These are phyloP conservation scores for Bombus confusus DNA, from an alignment of 1,140 invertebrate species.

Conservation along the genomic window DNA sequence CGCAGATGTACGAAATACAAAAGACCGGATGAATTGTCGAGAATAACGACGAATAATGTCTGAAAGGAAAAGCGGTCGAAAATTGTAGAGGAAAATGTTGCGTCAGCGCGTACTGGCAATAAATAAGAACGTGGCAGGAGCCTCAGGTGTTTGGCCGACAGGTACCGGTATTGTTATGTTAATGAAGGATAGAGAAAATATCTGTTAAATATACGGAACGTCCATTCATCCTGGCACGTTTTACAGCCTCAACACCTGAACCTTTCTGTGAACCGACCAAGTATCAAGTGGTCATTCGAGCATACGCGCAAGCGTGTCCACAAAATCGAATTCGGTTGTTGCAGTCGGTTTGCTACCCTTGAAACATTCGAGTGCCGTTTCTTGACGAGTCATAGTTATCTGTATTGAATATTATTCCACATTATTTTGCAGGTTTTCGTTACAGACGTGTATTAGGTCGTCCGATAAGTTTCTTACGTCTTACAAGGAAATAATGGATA, in stretches of 20 bases:
- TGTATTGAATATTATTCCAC: too few species aligned
- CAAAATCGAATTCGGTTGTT: background rate
- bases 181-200: slow-evolving; percentile 74
- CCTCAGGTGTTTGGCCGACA: slow-evolving; percentile 66
- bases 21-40: background rate
- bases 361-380: background rate
- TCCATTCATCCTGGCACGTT: slow-evolving; percentile 76
- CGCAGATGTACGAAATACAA: background rate
- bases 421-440: too few species aligned
- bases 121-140: slow-evolving; percentile 67
- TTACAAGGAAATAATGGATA: too few species aligned
- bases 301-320: slow-evolving; percentile 11
- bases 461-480: too few species aligned
- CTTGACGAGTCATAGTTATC: background rate
- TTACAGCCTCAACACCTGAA: slow-evolving; percentile 60
- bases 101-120: slow-evolving; percentile 76
- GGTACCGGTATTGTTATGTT: slow-evolving; percentile 79
- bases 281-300: slow-evolving; percentile 43
- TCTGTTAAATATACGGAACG: slow-evolving; percentile 69
- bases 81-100: slow-evolving; percentile 70
- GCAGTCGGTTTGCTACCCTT: background rate
- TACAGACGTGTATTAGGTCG: too few species aligned
- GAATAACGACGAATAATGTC: background rate
- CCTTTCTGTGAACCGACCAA: background rate
- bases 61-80: background rate